A percentile compares a stretch with the other conserved stretches of the same genome.
Evolutionary conservation across 2,113 vertebrate species (phyloP).

Genomic region (Syngnathus typhle): DNA sequence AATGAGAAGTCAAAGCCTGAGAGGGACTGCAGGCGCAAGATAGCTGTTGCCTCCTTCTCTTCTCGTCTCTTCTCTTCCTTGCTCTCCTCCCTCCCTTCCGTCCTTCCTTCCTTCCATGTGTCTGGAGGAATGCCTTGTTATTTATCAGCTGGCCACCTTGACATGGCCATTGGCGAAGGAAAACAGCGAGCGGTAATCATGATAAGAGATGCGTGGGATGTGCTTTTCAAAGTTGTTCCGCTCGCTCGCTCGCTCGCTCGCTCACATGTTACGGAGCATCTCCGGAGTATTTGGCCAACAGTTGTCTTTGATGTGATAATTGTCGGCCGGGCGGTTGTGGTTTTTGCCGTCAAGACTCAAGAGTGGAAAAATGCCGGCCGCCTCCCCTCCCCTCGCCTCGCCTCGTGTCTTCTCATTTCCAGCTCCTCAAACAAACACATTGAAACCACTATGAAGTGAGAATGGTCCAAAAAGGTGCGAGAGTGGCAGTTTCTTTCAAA

Average conservation of each 20-base stretch:
- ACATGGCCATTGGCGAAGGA: not conserved
- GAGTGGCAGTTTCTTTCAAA: not conserved
- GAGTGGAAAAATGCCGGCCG: not conserved
- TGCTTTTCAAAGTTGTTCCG: not conserved
- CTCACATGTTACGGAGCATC: not conserved
- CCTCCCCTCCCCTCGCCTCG: not conserved
- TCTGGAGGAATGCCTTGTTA: not conserved
- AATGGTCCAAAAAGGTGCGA: not conserved
- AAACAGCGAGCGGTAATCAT: not conserved
- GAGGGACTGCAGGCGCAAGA: not conserved
- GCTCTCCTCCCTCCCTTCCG: not conserved
- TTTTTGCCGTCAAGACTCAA: not conserved
- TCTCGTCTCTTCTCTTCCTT: not conserved
- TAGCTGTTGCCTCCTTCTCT: not conserved
- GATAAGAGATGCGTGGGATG: not conserved
- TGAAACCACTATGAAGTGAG: not conserved
- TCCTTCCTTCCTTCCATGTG: not conserved
- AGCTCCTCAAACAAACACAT: not conserved
- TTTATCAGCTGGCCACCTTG: not conserved
- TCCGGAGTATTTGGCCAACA: not conserved
- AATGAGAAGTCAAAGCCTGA: not conserved
- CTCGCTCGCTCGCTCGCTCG: not conserved
- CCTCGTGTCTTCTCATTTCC: not conserved
- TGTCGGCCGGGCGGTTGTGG: not conserved
- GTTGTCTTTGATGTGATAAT: constrained; percentile 1